These are phyloP conservation scores for Celastrina argiolus DNA, from an alignment of 2,888 invertebrate species.

Conservation along the genomic window DNA sequence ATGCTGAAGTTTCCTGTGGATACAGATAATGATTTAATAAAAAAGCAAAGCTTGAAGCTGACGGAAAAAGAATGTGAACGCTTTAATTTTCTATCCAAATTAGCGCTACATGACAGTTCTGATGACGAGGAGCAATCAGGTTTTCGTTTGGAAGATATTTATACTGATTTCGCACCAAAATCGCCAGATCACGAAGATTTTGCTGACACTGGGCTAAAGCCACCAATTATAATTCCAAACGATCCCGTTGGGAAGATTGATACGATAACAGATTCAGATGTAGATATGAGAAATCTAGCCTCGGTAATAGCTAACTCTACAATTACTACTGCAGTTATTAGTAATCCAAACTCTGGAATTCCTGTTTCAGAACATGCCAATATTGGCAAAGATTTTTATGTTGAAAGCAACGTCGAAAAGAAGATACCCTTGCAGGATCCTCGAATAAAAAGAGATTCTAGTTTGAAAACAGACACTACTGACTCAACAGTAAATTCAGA, in stretches of 20 bases:
- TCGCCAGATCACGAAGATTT: conserved; percentile 59
- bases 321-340: background rate
- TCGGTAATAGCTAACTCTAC: conserved; percentile 28
- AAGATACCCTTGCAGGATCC: conserved; percentile 42
- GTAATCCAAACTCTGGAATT: background rate
- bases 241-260: conserved; percentile 52
- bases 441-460: conserved; percentile 49
- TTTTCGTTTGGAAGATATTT: conserved; percentile 44
- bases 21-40: conserved; percentile 45
- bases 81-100: conserved; percentile 56
- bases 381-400: conserved; percentile 23
- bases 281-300: conserved; percentile 58
- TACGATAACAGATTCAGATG: conserved; percentile 44
- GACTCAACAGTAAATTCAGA: conserved; percentile 40
- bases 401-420: conserved; percentile 24
- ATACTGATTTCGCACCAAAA: conserved; percentile 56
- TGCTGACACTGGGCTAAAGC: conserved; percentile 38
- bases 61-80: conserved; percentile 72
- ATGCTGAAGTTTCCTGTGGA: background rate
- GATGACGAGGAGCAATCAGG: conserved; percentile 46
- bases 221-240: conserved; percentile 62
- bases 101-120: conserved; percentile 51
- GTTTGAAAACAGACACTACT: conserved; percentile 37
- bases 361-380: conserved; percentile 3
- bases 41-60: conserved; percentile 63